Base-by-base conservation (phyloP, 1,140 invertebrate species). In the Gryon sp. region DNA sequence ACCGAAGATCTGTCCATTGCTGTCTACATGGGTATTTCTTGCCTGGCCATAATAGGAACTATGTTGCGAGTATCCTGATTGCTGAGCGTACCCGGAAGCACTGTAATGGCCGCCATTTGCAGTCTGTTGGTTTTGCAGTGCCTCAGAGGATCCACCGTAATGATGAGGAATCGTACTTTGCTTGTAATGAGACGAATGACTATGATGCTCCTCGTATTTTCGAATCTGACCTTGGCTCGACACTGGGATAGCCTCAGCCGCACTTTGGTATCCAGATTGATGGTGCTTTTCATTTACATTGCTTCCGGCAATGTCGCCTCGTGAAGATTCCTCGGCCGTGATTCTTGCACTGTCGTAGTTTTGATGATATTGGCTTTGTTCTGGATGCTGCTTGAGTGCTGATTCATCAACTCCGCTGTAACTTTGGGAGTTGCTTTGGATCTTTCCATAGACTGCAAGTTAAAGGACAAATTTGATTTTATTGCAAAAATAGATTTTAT, bases 141-240 rank as follows among this genome's bases (percentile, higher is more conserved):
- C 22, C 3, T 24, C 22, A 2, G n/a, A n/a, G 2, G 2, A 11
- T n/a, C 32, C 12, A 3, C 19, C 26, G 3, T 52, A 36, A 53
- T n/a, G 1, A 3, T 65, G 41, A 11, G 69, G 69, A 9, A 50
- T 16, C 26, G 8, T 22, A 14, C 59, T 65, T 20, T 73, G 41
- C 4, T 73, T 57, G 14, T 65, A 73, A 43, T 43, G 30, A 0
- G 69, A 73, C 5, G 50, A 57, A 0, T 57, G 59, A 41, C 48
- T 57, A 12, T 63, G 69, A 15, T 59, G 32, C 30, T 74, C 70
- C 14, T 74, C 45, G 7, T 65, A 65, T 8, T 60, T 34, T n/a
- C 14, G 53, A 4, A 65, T 11, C 11, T 36, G 43, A 1, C 26
- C 60, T n/a, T n/a, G n/a, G n/a, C n/a, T n/a, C n/a, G n/a, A n/a